These are phyloP conservation scores for Frankliniella fusca DNA, from an alignment of 2,888 invertebrate species.

Conservation along the genomic window DNA sequence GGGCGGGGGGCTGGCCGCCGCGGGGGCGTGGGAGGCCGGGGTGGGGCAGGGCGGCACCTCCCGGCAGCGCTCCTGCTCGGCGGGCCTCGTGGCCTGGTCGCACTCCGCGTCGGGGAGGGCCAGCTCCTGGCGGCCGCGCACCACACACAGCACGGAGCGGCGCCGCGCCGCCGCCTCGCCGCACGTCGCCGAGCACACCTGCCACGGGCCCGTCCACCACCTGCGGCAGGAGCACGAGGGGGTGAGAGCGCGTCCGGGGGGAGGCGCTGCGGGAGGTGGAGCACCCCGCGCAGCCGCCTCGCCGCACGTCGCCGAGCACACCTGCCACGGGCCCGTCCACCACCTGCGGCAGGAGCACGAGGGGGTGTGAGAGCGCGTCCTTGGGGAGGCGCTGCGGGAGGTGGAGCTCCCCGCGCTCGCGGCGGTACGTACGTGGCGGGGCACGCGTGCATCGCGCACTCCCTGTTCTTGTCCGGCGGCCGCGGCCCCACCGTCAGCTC, in stretches of 20 bases:
- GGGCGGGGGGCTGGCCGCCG: background rate
- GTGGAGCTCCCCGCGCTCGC: slow-evolving; percentile 38
- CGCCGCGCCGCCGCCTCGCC: slow-evolving; percentile 45
- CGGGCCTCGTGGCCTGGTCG: slow-evolving; percentile 60
- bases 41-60: slow-evolving; percentile 49
- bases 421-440: slow-evolving; percentile 52
- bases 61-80: slow-evolving; percentile 62
- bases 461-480: slow-evolving; percentile 58
- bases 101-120: slow-evolving; percentile 73
- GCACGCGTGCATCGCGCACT: slow-evolving; percentile 63
- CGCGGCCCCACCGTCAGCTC: slow-evolving; percentile 49
- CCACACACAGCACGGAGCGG: slow-evolving; percentile 48
- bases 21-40: background rate
- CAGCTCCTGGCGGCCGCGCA: slow-evolving; percentile 40
- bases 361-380: background rate
- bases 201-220: slow-evolving; percentile 88
- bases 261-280: background rate
- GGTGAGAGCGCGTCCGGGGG: background rate
- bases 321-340: slow-evolving; percentile 85
- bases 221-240: slow-evolving; percentile 40
- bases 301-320: slow-evolving; percentile 68
- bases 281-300: slow-evolving; percentile 41
- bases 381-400: background rate
- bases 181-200: slow-evolving; percentile 71
- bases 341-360: slow-evolving; percentile 51